Percentiles rank a stretch among this genome's conserved stretches.
phyloP scores from a whole-genome alignment of 2,797 vertebrate species.

The Sciurus carolinensis region DNA sequence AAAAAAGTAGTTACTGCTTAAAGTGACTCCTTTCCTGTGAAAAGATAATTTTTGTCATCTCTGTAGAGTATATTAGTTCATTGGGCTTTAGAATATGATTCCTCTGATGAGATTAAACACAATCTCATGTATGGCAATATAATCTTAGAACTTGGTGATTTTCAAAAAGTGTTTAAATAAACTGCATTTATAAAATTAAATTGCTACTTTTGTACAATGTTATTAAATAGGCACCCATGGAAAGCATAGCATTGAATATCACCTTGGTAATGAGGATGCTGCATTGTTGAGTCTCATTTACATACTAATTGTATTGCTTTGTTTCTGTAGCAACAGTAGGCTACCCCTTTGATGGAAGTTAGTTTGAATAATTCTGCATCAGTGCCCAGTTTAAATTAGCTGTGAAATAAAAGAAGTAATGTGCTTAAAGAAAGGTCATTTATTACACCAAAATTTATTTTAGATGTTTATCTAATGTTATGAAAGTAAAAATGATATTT shows the following conservation, averaged over 20 bases:
- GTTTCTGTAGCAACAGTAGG: slow-evolving; percentile 57
- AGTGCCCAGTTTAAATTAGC: slow-evolving; percentile 26
- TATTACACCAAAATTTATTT: slow-evolving; percentile 62
- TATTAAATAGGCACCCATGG: background rate
- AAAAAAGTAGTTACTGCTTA: background rate
- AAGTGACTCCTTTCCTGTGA: slow-evolving; percentile 45
- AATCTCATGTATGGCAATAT: background rate
- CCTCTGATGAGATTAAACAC: background rate
- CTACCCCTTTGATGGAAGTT: slow-evolving; percentile 36
- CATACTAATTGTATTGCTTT: background rate
- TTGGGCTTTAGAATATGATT: slow-evolving; percentile 24
- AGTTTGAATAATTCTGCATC: slow-evolving; percentile 40
- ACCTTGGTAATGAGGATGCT: slow-evolving; percentile 4
- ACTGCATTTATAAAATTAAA: slow-evolving; percentile 15
- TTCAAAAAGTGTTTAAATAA: slow-evolving; percentile 23
- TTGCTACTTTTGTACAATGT: background rate
- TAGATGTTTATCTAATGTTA: slow-evolving; percentile 41
- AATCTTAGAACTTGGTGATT: background rate
- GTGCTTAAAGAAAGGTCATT: slow-evolving; percentile 17
- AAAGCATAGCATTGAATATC: background rate
- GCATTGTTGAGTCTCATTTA: slow-evolving; percentile 47
- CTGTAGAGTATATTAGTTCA: background rate
- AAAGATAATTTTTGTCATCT: slow-evolving; percentile 36
- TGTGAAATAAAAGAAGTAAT: slow-evolving; percentile 60
- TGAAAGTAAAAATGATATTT: slow-evolving; percentile 66